Conservation (phyloP, 2,797 vertebrate species). For the Taeniopygia guttata region DNA sequence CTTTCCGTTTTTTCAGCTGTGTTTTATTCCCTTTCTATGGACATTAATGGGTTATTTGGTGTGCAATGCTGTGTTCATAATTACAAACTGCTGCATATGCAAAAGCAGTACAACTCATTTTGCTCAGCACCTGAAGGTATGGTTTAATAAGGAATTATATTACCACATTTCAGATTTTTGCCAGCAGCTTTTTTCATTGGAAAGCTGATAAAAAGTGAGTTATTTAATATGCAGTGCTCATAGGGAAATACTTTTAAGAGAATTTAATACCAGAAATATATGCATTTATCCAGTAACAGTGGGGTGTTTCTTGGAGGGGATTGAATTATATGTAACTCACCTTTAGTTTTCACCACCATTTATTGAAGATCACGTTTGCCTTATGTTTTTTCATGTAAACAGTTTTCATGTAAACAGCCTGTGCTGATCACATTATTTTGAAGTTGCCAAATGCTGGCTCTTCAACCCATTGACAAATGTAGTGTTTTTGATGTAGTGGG, state of each 20-base stretch:
- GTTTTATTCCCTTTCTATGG: not conserved
- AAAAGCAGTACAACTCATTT: conserved; percentile 4
- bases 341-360: not conserved
- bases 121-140: conserved; percentile 47
- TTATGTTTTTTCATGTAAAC: not conserved
- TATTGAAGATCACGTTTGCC: not conserved
- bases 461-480: not conserved
- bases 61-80: not conserved
- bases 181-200: conserved; percentile 28
- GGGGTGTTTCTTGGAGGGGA: not conserved
- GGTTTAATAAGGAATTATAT: conserved; percentile 51
- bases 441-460: not conserved
- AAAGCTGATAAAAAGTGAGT: conserved; percentile 28
- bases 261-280: not conserved
- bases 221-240: not conserved
- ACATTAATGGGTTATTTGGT: not conserved
- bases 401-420: too few relatives aligned
- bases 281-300: not conserved
- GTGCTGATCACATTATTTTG: not conserved
- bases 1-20: not conserved
- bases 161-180: conserved; percentile 24
- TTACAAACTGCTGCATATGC: conserved; percentile 30
- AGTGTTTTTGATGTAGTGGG: not conserved
- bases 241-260: not conserved
- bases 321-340: not conserved